Evolutionary conservation across 2,113 vertebrate species (phyloP).

Genomic region (Platysteira castanea): DNA sequence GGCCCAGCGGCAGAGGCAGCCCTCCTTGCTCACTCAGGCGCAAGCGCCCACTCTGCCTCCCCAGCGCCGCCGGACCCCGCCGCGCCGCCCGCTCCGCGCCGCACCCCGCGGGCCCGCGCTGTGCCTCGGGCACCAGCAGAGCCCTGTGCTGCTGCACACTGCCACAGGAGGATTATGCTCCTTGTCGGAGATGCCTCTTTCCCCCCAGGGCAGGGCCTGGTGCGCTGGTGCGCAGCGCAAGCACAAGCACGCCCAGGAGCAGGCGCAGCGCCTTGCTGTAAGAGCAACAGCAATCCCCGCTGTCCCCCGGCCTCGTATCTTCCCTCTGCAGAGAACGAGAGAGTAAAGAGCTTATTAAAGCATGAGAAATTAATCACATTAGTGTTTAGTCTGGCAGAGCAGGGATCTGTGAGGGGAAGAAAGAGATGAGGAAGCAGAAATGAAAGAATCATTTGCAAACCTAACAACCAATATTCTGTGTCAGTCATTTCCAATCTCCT

Average conservation of each 20-base stretch:
- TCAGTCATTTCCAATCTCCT: background rate
- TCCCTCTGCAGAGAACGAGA: background rate
- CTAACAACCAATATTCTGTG: background rate
- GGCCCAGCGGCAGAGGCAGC: background rate
- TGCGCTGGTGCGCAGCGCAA: fast-evolving
- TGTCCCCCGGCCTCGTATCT: background rate
- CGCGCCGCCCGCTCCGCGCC: fast-evolving
- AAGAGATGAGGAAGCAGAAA: background rate
- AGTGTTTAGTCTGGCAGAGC: background rate
- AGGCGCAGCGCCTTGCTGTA: fast-evolving
- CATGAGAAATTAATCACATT: background rate
- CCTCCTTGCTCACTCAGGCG: background rate
- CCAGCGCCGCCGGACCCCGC: fast-evolving
- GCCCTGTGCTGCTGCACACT: fast-evolving
- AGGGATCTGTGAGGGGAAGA: background rate
- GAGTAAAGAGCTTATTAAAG: background rate
- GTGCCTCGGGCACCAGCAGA: background rate
- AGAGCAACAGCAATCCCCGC: fast-evolving
- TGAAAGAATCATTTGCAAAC: background rate
- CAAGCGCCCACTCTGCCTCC: background rate
- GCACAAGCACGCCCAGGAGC: fast-evolving
- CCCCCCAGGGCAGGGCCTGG: background rate
- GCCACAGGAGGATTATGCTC: background rate
- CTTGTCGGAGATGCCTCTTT: fast-evolving
- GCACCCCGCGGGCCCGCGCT: fast-evolving